phyloP scores from a whole-genome alignment of 2,113 vertebrate species.

The Hymenochirus boettgeri region DNA sequence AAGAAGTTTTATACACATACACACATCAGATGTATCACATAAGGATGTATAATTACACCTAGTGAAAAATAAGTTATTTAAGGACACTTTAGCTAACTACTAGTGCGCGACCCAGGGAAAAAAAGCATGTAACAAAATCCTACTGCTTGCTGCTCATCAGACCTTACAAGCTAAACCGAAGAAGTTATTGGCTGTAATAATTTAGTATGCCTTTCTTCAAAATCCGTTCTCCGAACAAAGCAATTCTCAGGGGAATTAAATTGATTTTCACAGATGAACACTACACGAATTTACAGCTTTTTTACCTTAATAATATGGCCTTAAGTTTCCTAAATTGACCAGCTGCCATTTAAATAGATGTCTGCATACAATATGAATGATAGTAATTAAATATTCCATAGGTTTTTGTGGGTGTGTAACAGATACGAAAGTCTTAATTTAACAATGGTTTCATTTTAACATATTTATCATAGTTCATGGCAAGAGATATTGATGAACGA shows the following conservation, averaged over 20 bases:
- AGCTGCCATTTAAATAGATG: neutral
- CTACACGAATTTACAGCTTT: conserved; percentile 28
- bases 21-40: neutral
- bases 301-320: conserved; percentile 2
- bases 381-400: neutral
- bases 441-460: neutral
- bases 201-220: conserved; percentile 51
- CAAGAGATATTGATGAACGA: neutral
- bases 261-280: conserved; percentile 43
- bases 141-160: conserved; percentile 47
- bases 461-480: neutral
- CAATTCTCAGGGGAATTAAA: conserved; percentile 40
- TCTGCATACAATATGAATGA: neutral
- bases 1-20: too few species aligned
- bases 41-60: conserved; percentile 1
- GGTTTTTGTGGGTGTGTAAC: neutral
- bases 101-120: conserved; percentile 45
- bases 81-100: conserved; percentile 14
- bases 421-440: neutral
- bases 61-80: neutral
- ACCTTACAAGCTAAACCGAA: conserved; percentile 49
- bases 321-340: conserved; percentile 18
- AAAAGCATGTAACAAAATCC: conserved; percentile 51
- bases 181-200: conserved; percentile 50
- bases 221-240: conserved; percentile 44